Evolutionary conservation across 2,113 vertebrate genomes (phyloP).

Genomic region (Engystomops pustulosus): DNA sequence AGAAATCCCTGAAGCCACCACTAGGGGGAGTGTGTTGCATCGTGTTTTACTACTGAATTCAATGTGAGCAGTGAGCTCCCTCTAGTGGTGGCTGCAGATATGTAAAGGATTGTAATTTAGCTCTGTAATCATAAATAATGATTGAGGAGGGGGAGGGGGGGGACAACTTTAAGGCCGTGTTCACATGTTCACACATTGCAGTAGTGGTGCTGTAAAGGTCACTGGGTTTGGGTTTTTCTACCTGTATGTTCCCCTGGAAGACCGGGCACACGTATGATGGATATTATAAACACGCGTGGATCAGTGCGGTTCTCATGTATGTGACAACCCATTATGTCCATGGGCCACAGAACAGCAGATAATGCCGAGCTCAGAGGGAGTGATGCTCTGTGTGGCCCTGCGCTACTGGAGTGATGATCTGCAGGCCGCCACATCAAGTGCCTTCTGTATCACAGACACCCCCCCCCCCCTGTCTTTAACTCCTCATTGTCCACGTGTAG

Average conservation of each 20-base stretch:
- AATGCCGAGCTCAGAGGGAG: slow-evolving; percentile 21
- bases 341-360: background rate
- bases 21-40: background rate
- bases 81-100: background rate
- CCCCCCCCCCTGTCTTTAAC: slow-evolving; percentile 26
- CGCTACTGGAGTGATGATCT: slow-evolving; percentile 44
- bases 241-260: too few relatives aligned
- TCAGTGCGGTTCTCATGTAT: too few relatives aligned
- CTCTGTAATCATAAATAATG: background rate
- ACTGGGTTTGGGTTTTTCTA: too few relatives aligned
- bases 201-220: too few relatives aligned
- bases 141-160: too few relatives aligned
- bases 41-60: background rate
- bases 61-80: background rate
- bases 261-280: too few relatives aligned
- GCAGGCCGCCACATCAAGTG: slow-evolving; percentile 50
- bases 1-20: background rate
- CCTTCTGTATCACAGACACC: slow-evolving; percentile 51
- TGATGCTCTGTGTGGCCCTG: slow-evolving; percentile 39
- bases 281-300: too few relatives aligned
- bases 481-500: slow-evolving; percentile 25
- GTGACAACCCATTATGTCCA: background rate
- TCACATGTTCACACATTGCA: too few relatives aligned
- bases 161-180: too few relatives aligned
- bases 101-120: background rate